Evolutionary conservation across 2,888 invertebrate genomes (phyloP), one percentile per base, ranked within the genome.

Genomic region (Acanthopleura granulata): DNA sequence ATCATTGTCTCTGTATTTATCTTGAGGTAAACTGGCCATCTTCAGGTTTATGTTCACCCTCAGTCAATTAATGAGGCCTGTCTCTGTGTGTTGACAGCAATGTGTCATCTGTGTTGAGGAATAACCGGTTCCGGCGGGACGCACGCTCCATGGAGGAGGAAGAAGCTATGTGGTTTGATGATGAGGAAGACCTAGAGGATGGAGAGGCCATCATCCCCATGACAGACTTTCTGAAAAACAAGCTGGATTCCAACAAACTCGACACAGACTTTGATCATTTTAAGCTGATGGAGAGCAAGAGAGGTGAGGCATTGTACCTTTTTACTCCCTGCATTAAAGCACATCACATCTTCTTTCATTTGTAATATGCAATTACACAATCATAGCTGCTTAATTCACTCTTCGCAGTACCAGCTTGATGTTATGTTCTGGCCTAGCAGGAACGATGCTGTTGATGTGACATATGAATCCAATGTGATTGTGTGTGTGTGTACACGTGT

Each of bases 91-190:
- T 40, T 40, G 40, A 40, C 78, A 86, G 84, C 74, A 95, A 95
- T 83, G 94, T 95, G 73, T 95, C 95, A 75, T 95, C 96, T 76
- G 94, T 97, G 86, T 92, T 97, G 71, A 83, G 85, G 51, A 89
- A 86, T 79, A 89, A 87, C 77, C 93, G 98, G 82, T 97, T 95
- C 91, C 93, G 98, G 79, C 94, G 97, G 80, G 98, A 98, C 92
- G 96, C 96, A 84, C 93, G 98, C 75, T 95, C 97, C 90, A 93
- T 97, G 86, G 98, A 99, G 82, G 98, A 98, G 88, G 98, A 98
- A 85, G 98, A 99, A 89, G 98, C 98, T 92, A 96, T 97, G 94
- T 99, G 98, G 98, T 98, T 98, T 91, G 97, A 97, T 89, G 97
- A 97, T 86, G 98, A 98, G 82, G 98, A 98, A 89, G 90, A 90